These are phyloP conservation scores for Cygnus olor DNA, from an alignment of 2,797 vertebrate genomes.

Conservation along the genomic window DNA sequence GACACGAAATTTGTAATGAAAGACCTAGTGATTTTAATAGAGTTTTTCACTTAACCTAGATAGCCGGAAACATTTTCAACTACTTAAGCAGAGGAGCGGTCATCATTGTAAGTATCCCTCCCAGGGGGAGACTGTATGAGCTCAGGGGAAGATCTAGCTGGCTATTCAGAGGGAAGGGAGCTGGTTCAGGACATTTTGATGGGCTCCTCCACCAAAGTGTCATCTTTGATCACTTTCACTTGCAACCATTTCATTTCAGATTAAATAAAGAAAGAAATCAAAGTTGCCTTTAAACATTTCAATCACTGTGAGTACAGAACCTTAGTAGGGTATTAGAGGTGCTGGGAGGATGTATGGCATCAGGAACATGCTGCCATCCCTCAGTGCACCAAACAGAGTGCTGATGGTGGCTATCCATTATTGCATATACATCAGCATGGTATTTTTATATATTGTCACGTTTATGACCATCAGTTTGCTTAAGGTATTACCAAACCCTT, in stretches of 20 bases:
- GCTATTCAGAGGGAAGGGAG: not conserved
- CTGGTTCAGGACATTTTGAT: not conserved
- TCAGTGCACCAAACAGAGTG: rapidly evolving
- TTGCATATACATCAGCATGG: not conserved
- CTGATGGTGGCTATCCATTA: not conserved
- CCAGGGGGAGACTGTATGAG: not conserved
- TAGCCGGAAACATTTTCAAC: not conserved
- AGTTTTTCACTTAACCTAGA: not conserved
- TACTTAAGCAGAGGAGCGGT: not conserved
- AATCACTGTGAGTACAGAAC: rapidly evolving
- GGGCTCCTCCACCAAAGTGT: not conserved
- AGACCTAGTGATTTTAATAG: not conserved
- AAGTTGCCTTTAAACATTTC: not conserved
- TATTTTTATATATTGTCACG: not conserved
- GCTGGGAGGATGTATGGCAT: rapidly evolving
- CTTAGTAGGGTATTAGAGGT: not conserved
- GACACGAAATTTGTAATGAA: not conserved
- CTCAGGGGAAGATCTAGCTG: not conserved
- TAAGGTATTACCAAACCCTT: not conserved
- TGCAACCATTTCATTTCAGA: not conserved
- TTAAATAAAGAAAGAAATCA: not conserved
- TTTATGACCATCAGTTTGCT: not conserved
- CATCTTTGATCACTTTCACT: not conserved
- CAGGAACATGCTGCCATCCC: not conserved
- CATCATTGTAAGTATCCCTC: not conserved